These are phyloP conservation scores for Morus bassanus DNA, from an alignment of 2,797 vertebrate genomes.

Conservation along the genomic window DNA sequence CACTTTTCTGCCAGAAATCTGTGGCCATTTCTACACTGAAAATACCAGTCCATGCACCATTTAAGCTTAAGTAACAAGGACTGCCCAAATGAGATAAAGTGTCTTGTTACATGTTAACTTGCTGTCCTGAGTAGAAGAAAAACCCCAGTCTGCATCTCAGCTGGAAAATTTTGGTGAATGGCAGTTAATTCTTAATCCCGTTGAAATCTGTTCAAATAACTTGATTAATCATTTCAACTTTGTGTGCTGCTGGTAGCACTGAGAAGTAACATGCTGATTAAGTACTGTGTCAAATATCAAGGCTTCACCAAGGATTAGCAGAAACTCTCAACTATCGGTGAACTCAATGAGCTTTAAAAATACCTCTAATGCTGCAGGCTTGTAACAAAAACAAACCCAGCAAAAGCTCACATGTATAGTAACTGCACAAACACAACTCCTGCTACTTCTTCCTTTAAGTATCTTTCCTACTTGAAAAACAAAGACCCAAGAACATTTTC, in stretches of 20 bases:
- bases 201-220: constrained; percentile 45
- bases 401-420: neutral
- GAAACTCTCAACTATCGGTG: neutral
- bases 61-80: neutral
- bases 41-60: neutral
- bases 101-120: constrained; percentile 37
- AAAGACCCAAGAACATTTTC: neutral
- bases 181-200: constrained; percentile 54
- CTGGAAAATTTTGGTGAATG: constrained; percentile 8
- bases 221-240: constrained; percentile 46
- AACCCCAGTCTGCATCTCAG: neutral
- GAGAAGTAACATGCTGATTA: neutral
- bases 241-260: neutral
- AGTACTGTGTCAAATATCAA: neutral
- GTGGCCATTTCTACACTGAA: neutral
- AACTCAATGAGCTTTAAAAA: neutral
- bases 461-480: neutral
- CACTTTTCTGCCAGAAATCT: neutral
- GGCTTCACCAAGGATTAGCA: constrained; percentile 1
- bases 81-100: neutral
- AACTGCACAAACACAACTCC: neutral
- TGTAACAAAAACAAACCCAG: neutral
- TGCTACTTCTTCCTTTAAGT: neutral
- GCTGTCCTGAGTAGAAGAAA: neutral
- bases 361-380: neutral